phyloP scores from a whole-genome alignment of 2,113 vertebrate species.

The Bos indicus region DNA sequence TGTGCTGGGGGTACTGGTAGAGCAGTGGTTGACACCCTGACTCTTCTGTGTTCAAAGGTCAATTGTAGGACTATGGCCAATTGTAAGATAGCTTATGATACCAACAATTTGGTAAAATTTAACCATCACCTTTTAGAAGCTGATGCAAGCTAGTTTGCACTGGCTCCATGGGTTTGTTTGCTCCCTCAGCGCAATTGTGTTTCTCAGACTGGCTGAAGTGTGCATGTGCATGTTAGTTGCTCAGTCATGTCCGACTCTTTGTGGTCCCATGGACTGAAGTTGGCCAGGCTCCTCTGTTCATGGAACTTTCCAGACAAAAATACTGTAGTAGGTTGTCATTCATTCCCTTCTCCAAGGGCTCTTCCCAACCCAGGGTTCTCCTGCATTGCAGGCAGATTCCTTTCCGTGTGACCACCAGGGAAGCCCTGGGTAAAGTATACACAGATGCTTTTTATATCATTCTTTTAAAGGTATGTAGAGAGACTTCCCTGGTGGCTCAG shows the following conservation, averaged over 20 bases:
- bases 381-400: neutral
- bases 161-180: neutral
- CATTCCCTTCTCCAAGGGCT: neutral
- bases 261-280: neutral
- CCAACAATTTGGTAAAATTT: neutral
- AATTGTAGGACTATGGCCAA: rapidly evolving
- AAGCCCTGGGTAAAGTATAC: neutral
- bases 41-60: neutral
- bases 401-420: neutral
- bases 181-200: neutral
- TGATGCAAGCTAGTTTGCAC: neutral
- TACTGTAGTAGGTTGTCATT: neutral
- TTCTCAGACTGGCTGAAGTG: neutral
- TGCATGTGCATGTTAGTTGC: neutral
- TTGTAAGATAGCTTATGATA: neutral
- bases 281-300: neutral
- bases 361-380: neutral
- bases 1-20: rapidly evolving
- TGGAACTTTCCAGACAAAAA: neutral
- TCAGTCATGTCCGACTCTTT: neutral
- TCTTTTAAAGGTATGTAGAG: neutral
- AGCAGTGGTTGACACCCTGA: neutral
- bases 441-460: neutral
- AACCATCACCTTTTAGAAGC: neutral
- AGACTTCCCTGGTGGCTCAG: too few relatives aligned